Conservation (phyloP, 2,113 vertebrate genomes). For the Microtus oregoni region DNA sequence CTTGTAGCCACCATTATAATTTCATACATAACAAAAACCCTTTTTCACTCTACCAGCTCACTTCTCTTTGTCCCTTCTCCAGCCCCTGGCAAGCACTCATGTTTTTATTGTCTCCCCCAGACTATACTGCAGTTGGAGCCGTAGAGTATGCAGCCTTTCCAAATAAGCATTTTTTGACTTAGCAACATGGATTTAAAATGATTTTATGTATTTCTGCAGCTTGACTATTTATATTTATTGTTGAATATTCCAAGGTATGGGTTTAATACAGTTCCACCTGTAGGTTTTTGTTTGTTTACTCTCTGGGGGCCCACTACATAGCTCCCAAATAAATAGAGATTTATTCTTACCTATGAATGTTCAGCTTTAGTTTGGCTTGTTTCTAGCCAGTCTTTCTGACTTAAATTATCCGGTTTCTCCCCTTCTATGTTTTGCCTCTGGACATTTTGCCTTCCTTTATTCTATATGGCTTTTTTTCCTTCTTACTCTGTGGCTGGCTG, state of each 20-base stretch:
- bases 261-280: neutral
- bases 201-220: neutral
- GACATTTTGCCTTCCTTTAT: too few species aligned
- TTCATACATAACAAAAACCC: neutral
- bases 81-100: neutral
- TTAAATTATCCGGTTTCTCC: too few species aligned
- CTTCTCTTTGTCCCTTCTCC: neutral
- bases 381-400: too few species aligned
- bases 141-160: neutral
- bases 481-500: too few species aligned
- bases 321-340: too few species aligned
- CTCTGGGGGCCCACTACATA: too few species aligned
- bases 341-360: too few species aligned
- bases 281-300: too few species aligned
- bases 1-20: neutral
- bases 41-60: neutral
- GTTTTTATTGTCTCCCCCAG: neutral
- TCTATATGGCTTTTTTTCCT: too few species aligned
- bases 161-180: neutral
- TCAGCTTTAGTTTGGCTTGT: too few species aligned
- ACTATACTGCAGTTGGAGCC: neutral
- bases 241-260: neutral
- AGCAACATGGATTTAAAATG: neutral
- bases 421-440: too few species aligned
- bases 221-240: neutral